Evolutionary conservation across 1,140 invertebrate species (phyloP).

Genomic region (Zaprionus africanus): DNA sequence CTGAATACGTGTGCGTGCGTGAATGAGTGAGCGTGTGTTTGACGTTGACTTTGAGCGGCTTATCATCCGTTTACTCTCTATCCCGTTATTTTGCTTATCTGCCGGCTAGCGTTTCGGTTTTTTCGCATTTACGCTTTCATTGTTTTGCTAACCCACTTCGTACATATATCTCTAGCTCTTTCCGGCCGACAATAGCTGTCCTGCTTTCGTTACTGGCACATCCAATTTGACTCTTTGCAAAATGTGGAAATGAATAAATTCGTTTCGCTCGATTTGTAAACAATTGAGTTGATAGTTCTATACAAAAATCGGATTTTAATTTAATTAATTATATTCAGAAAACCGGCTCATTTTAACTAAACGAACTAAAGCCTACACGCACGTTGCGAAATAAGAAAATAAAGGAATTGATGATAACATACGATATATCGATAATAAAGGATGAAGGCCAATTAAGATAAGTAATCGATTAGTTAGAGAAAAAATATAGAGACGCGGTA

Average conservation of each 20-base stretch:
- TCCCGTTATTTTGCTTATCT: constrained; percentile 33
- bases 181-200: constrained; percentile 23
- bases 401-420: constrained; percentile 1
- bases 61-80: constrained; percentile 47
- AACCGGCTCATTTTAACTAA: constrained; percentile 18
- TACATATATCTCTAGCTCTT: constrained; percentile 33
- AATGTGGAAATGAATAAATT: constrained; percentile 4
- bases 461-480: neutral
- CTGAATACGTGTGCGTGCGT: constrained; percentile 13
- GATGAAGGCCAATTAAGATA: neutral
- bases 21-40: constrained; percentile 25
- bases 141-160: constrained; percentile 64
- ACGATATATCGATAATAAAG: constrained; percentile 12
- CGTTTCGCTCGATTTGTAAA: neutral
- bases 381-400: constrained; percentile 5
- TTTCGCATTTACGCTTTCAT: constrained; percentile 33
- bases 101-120: constrained; percentile 57
- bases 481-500: neutral
- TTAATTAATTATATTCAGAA: neutral
- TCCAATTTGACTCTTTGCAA: constrained; percentile 29
- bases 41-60: constrained; percentile 50
- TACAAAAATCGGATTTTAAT: neutral
- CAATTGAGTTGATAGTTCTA: neutral
- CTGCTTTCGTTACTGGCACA: constrained; percentile 39
- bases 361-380: constrained; percentile 9